Conservation (phyloP, 2,888 invertebrate species). For the Pyrochroa serraticornis region DNA sequence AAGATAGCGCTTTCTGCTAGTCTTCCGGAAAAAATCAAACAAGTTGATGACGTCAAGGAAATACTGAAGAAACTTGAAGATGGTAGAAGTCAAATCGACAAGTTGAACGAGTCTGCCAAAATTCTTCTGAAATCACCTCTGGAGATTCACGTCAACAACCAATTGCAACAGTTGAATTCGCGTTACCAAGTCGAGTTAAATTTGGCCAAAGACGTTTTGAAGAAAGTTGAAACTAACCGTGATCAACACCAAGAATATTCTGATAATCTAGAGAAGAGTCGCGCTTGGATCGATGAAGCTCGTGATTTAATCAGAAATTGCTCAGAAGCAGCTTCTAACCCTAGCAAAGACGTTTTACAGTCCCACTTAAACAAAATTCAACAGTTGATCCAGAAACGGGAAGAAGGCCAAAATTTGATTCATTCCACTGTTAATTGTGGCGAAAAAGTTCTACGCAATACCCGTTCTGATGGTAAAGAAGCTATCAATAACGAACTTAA, state of each 20-base stretch:
- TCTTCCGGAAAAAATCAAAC: slow-evolving; percentile 81
- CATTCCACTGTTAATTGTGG: slow-evolving; percentile 88
- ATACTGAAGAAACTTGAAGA: slow-evolving; percentile 75
- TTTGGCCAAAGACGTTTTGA: slow-evolving; percentile 85
- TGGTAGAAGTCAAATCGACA: slow-evolving; percentile 82
- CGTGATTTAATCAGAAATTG: slow-evolving; percentile 81
- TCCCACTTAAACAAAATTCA: slow-evolving; percentile 79
- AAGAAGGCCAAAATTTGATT: slow-evolving; percentile 85
- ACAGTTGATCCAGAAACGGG: slow-evolving; percentile 78
- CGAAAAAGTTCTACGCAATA: slow-evolving; percentile 86
- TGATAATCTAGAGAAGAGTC: slow-evolving; percentile 75
- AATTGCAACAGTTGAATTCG: slow-evolving; percentile 83
- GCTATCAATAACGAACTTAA: slow-evolving; percentile 85
- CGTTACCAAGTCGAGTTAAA: slow-evolving; percentile 89
- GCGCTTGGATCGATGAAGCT: slow-evolving; percentile 86
- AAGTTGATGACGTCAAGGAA: slow-evolving; percentile 80
- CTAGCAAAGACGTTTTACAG: slow-evolving; percentile 83
- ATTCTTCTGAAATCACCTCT: slow-evolving; percentile 80
- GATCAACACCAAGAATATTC: slow-evolving; percentile 86
- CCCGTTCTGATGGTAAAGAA: slow-evolving; percentile 87
- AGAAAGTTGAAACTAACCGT: slow-evolving; percentile 87
- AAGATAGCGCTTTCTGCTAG: slow-evolving; percentile 82
- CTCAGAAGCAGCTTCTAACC: slow-evolving; percentile 77
- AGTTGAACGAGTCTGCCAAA: slow-evolving; percentile 79
- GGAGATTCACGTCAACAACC: slow-evolving; percentile 87